These are phyloP conservation scores for Nyctibius bracteatus DNA, from an alignment of 2,113 vertebrate genomes.

Conservation along the genomic window DNA sequence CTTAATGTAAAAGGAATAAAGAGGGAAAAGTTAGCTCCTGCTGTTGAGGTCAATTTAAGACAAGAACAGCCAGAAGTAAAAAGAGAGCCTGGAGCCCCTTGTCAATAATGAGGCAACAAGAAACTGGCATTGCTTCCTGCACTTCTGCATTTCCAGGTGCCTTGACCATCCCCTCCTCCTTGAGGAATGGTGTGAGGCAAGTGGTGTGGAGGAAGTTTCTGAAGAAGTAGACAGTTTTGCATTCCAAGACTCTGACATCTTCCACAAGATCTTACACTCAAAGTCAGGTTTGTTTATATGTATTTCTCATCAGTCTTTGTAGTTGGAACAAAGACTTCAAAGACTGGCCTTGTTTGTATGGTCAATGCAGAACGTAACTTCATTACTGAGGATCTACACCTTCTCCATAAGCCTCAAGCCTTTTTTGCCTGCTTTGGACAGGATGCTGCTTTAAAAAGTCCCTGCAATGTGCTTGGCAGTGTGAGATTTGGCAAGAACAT, in stretches of 20 bases:
- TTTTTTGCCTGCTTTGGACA: background rate
- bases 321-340: constrained; percentile 12
- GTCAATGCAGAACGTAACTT: background rate
- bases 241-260: background rate
- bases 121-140: rapidly evolving
- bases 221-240: background rate
- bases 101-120: background rate
- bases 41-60: background rate
- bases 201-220: background rate
- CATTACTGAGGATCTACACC: background rate
- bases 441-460: background rate
- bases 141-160: background rate
- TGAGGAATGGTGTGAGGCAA: background rate
- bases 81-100: background rate
- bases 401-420: background rate
- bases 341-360: background rate
- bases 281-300: background rate
- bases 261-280: background rate
- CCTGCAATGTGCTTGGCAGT: background rate
- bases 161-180: background rate
- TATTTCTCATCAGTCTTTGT: constrained; percentile 13
- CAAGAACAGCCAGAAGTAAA: background rate
- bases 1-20: background rate
- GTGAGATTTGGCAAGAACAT: background rate
- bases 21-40: background rate